These are phyloP conservation scores for Elanoides forficatus DNA, from an alignment of 2,113 vertebrate genomes.

Conservation along the genomic window DNA sequence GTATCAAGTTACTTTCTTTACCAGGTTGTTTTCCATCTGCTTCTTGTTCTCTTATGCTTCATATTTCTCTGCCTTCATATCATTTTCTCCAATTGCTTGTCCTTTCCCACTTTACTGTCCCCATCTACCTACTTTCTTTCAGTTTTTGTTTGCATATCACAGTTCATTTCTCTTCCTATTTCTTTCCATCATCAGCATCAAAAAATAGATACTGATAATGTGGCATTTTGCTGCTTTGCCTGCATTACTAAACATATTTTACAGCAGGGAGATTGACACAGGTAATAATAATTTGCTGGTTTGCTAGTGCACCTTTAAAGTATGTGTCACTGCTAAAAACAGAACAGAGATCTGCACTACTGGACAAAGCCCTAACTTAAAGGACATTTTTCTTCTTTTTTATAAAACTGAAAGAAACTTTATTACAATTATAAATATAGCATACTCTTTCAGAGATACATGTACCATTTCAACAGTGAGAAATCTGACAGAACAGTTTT, in stretches of 20 bases:
- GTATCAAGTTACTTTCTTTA: neutral
- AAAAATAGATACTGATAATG: neutral
- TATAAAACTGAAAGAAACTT: neutral
- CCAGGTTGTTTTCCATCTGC: neutral
- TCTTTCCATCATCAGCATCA: neutral
- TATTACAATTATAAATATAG: neutral
- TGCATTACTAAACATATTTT: neutral
- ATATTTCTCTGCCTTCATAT: neutral
- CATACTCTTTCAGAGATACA: neutral
- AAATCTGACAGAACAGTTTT: neutral
- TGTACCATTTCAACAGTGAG: neutral
- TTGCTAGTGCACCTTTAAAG: neutral
- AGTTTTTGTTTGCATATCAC: neutral
- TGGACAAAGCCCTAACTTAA: neutral
- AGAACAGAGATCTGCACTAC: neutral
- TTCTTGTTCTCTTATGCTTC: neutral
- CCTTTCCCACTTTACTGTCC: neutral
- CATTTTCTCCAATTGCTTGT: neutral
- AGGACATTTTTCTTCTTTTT: neutral
- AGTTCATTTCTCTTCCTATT: neutral
- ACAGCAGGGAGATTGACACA: neutral
- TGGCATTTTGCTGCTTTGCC: neutral
- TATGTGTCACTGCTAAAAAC: neutral
- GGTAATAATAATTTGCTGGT: neutral
- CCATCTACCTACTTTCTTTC: neutral